Base-by-base conservation (phyloP, 2,888 invertebrate genomes). In the Dryomyza anilis region DNA sequence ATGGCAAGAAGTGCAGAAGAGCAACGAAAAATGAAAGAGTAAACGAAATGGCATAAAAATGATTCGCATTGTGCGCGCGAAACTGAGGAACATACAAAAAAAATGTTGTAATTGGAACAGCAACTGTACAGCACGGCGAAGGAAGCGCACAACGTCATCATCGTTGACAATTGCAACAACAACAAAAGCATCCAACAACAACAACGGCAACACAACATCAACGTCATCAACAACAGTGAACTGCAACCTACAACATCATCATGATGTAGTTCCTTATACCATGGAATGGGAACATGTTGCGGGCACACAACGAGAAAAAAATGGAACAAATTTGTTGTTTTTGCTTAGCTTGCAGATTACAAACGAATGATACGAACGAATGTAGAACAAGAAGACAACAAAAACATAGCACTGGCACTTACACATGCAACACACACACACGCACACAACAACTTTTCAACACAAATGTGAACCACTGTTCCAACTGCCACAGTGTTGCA, bases 91-190 rank as follows among this genome's bases (percentile, higher is more conserved):
- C n/a, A n/a, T n/a, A n/a, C n/a, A n/a, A 73, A 75, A 77, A 78
- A 76, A 72, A 71, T 74, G 71, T 74, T 77, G 50, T 78, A 78
- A 78, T 77, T 78, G 77, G 77, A 77, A 77, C 79, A 78, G n/a
- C n/a, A n/a, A n/a, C n/a, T n/a, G n/a, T n/a, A 78, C 77, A 77
- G 79, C 78, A 76, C 79, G 74, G 72, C 58, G 50, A 46, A 29
- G 43, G 63, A 69, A 60, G n/a, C n/a, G 7, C 43, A 45, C 23
- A 55, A 33, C 55, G 55, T 19, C 55, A 16, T 33, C 55, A 23
- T 33, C 33, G 33, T 48, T 2, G 48, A 14, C 21, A 21, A 5
- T 21, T 6, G 48, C 48, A 23, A 21, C 14, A 23, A 64, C 68
- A 27, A 53, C 33, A 33, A 50, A 36, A 27, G 16, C 39, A 46